Conservation (phyloP, 1,140 invertebrate species). For the Frieseomelitta varia region DNA sequence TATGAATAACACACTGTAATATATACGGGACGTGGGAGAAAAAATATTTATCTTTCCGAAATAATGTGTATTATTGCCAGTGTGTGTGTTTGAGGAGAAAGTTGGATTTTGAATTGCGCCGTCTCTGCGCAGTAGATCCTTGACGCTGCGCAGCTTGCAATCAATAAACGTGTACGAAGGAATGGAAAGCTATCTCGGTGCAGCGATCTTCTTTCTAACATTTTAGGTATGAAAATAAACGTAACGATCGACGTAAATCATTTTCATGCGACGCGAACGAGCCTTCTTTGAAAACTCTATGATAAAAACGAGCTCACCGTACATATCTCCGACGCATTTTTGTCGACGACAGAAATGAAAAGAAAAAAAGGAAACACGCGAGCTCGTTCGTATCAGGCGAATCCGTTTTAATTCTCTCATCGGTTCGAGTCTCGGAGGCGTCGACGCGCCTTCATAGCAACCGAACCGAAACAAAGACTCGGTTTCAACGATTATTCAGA, state of each 20-base stretch:
- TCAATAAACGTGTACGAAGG: not conserved
- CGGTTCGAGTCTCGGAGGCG: not conserved
- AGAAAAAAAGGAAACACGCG: not conserved
- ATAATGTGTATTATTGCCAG: not conserved
- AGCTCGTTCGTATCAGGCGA: not conserved
- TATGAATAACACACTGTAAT: not conserved
- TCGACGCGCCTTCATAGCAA: slow-evolving; percentile 43
- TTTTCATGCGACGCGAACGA: not conserved
- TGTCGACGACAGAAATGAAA: not conserved
- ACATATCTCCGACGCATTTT: not conserved
- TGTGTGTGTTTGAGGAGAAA: slow-evolving; percentile 30
- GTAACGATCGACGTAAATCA: not conserved
- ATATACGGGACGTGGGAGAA: too few relatives aligned
- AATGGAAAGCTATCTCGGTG: slow-evolving; percentile 16
- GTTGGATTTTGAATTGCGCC: slow-evolving; percentile 24
- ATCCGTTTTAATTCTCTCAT: slow-evolving; percentile 1
- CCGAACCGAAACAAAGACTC: slow-evolving; percentile 51
- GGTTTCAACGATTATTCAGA: slow-evolving; percentile 66
- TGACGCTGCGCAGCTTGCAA: slow-evolving; percentile 12
- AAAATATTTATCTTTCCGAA: not conserved
- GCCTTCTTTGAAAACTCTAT: not conserved
- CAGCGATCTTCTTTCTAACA: not conserved
- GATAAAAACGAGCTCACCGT: not conserved
- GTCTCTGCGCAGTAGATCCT: slow-evolving; percentile 19
- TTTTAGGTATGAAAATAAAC: not conserved